These are phyloP conservation scores for Dromius quadrimaculatus DNA, from an alignment of 2,888 invertebrate species.

Conservation along the genomic window DNA sequence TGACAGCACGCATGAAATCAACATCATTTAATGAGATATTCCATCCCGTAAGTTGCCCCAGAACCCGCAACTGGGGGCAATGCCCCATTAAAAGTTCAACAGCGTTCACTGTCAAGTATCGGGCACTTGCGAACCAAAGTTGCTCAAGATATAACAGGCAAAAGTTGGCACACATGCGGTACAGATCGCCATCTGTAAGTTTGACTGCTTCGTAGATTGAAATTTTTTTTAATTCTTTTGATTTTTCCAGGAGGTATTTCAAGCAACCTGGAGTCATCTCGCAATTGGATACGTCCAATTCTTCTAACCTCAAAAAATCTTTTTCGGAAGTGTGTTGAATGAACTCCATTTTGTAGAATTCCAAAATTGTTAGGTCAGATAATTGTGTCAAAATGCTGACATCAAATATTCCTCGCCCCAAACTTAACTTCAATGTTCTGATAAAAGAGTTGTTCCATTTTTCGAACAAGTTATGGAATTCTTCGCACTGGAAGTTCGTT, in stretches of 20 bases:
- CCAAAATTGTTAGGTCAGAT: constrained; percentile 72
- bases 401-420: constrained; percentile 67
- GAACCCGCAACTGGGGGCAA: constrained; percentile 73
- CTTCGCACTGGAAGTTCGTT: constrained; percentile 73
- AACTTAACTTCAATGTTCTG: constrained; percentile 29
- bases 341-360: constrained; percentile 76
- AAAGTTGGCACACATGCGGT: constrained; percentile 75
- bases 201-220: constrained; percentile 76
- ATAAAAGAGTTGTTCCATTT: constrained; percentile 27
- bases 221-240: constrained; percentile 72
- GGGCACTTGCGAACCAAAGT: constrained; percentile 78
- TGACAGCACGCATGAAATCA: constrained; percentile 74
- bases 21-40: constrained; percentile 75
- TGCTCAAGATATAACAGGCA: constrained; percentile 75
- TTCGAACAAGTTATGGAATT: constrained; percentile 71
- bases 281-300: constrained; percentile 76
- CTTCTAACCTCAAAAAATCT: constrained; percentile 73
- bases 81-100: constrained; percentile 77
- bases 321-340: constrained; percentile 71
- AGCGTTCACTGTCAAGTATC: constrained; percentile 72
- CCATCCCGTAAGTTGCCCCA: constrained; percentile 79
- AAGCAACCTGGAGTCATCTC: constrained; percentile 71
- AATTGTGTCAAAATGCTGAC: constrained; percentile 72
- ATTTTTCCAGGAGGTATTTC: constrained; percentile 73
- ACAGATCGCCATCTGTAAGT: constrained; percentile 77